Percentiles rank a stretch among this genome's conserved stretches.
These are phyloP conservation scores for Hydrophis major DNA, from an alignment of 2,797 vertebrate genomes.

Conservation along the genomic window DNA sequence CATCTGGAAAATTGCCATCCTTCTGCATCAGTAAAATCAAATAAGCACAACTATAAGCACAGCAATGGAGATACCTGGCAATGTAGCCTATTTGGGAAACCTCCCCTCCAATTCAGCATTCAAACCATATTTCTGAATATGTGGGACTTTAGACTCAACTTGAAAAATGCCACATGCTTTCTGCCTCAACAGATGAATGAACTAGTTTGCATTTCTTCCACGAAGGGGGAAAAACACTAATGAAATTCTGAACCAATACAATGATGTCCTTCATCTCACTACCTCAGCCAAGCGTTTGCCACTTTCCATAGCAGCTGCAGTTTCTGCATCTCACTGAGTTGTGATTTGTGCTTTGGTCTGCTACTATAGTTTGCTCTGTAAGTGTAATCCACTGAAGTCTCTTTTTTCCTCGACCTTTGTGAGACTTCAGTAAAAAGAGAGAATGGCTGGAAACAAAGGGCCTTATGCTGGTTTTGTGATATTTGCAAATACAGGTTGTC, in stretches of 20 bases:
- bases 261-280: not conserved
- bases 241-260: not conserved
- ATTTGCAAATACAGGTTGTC: not conserved
- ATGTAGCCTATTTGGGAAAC: not conserved
- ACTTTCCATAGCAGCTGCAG: not conserved
- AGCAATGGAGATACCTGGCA: not conserved
- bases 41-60: not conserved
- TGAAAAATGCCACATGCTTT: not conserved
- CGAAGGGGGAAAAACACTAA: not conserved
- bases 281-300: not conserved
- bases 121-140: not conserved
- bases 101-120: not conserved
- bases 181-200: not conserved
- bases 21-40: not conserved
- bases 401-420: no score
- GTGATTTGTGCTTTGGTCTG: not conserved
- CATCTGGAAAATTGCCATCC: not conserved
- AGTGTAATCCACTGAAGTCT: not conserved
- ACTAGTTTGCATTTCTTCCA: not conserved
- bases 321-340: not conserved
- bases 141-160: not conserved
- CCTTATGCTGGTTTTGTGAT: not conserved
- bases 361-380: not conserved
- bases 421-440: not conserved
- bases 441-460: not conserved